phyloP scores from a whole-genome alignment of 2,113 vertebrate species.

The Bubo bubo region DNA sequence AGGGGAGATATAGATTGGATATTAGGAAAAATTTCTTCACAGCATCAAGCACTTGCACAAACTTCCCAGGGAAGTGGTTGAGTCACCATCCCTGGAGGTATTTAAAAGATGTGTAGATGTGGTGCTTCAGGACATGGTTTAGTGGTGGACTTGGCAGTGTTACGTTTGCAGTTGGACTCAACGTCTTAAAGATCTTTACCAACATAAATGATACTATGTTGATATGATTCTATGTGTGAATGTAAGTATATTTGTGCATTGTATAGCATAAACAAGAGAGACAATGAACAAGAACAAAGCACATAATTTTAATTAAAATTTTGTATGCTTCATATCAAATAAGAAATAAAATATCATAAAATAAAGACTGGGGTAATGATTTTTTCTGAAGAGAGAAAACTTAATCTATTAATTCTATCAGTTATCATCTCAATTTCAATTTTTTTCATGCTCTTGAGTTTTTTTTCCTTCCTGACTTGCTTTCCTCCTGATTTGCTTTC shows the following conservation, averaged over 20 bases:
- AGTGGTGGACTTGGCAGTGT: not conserved
- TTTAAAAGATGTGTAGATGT: not conserved
- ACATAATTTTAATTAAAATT: not conserved
- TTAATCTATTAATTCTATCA: not conserved
- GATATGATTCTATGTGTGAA: not conserved
- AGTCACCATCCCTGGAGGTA: too few species aligned
- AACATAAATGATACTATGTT: not conserved
- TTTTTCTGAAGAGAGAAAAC: not conserved
- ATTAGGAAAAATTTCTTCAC: not conserved
- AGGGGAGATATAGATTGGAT: not conserved
- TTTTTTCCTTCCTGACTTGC: not conserved
- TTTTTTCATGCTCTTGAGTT: not conserved
- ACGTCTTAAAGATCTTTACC: not conserved
- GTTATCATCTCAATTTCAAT: not conserved
- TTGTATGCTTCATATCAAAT: not conserved
- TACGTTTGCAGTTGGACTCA: not conserved
- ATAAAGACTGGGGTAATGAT: not conserved
- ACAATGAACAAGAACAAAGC: not conserved
- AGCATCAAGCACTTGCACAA: not conserved
- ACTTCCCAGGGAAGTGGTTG: not conserved
- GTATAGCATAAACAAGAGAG: not conserved
- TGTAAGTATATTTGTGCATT: not conserved
- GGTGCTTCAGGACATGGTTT: not conserved
- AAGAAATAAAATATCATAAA: not conserved
- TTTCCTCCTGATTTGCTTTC: not conserved